phyloP scores from a whole-genome alignment of 2,113 vertebrate species.

The Excalfactoria chinensis region DNA sequence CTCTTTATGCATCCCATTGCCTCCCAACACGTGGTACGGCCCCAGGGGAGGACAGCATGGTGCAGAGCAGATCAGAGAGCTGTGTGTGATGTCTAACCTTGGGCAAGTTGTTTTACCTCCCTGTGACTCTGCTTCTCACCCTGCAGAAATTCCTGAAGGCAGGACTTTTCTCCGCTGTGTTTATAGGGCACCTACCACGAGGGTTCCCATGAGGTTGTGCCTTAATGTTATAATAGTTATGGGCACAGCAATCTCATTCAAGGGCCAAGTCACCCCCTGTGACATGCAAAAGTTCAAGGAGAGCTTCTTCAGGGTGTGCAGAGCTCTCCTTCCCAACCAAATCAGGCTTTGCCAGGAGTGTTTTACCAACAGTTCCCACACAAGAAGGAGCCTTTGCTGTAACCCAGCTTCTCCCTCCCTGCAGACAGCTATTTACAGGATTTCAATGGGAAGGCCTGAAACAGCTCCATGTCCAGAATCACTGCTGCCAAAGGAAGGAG shows the following conservation, averaged over 20 bases:
- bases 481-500: constrained; percentile 50
- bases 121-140: fast-evolving
- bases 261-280: background rate
- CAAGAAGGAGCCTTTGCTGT: background rate
- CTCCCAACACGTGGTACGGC: fast-evolving
- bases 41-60: background rate
- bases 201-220: background rate
- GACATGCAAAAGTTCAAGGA: background rate
- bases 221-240: background rate
- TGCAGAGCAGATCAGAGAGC: background rate
- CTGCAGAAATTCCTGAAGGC: background rate
- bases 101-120: background rate
- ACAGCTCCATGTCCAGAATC: background rate
- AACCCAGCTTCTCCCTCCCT: background rate
- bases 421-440: constrained; percentile 29
- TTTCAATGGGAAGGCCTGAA: constrained; percentile 21
- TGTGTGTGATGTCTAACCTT: background rate
- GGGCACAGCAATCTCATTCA: background rate
- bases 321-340: background rate
- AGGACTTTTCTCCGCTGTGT: background rate
- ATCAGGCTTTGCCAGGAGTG: background rate
- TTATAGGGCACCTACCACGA: background rate
- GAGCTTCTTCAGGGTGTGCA: background rate
- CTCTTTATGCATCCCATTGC: background rate
- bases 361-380: background rate